Evolutionary conservation across 1,140 invertebrate genomes (phyloP), one percentile per base, ranked within the genome.

Genomic region (Penaeus chinensis): DNA sequence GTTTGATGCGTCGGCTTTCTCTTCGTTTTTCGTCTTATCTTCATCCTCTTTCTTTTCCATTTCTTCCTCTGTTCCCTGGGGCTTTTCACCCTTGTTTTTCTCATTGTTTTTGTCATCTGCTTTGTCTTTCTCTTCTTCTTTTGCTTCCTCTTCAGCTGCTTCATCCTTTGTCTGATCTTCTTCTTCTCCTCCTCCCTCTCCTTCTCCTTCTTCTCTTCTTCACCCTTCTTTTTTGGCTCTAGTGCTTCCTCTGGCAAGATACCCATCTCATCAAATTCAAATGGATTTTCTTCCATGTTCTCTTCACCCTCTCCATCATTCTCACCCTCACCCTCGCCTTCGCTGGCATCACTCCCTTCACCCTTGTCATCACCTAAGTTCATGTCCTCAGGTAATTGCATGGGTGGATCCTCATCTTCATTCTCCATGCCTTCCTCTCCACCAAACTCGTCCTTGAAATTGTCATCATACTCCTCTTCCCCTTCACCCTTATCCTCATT

Each of bases 401-500:
- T 88, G 8, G 89, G 66, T 37, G 91, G 88, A 2, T 92, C 90
- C n/a, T 91, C 90, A 60, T 91, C 90, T n/a, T 91, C 89, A 90
- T 91, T 84, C 92, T 91, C 87, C 92, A 92, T 84, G 91, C 94
- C 90, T 18, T 90, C 92, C 92, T 95, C 92, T 90, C 91, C 90
- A 42, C 90, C 88, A 76, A 88, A 84, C 4, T 82, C 85, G 66
- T 92, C 90, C 18, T 89, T 86, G 74, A 90, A 83, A n/a, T 91
- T 90, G 63, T 91, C 90, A 24, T 83, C 90, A 66, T 91, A 89
- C 66, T 92, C 90, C 42, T 91, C 91, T 74, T 91, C 89, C 61
- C 91, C 90, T 65, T 90, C 89, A 84, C 90, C 89, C 89, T 86
- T 82, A 90, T 90, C 87, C 84, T 90, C 89, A 69, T 86, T 77